Evolutionary conservation across 2,888 invertebrate genomes (phyloP), one percentile per base, ranked within the genome.

Genomic region (Mesoligia furuncula): DNA sequence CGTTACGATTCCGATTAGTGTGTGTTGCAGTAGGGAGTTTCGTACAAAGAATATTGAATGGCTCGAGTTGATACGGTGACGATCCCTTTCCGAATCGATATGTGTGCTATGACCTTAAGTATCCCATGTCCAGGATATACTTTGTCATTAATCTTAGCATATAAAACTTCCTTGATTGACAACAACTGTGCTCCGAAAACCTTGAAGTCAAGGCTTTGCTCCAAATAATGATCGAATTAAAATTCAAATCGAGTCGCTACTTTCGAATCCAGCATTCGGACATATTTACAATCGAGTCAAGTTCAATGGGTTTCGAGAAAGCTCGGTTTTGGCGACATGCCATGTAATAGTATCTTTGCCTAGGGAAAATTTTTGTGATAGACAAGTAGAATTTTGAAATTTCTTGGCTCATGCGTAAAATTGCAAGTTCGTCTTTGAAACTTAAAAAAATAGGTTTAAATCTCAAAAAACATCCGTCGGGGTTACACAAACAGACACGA

Each of bases 301-400:
- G 84, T 84, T 75, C 64, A 86, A 72, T 86, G 42, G 27, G 68
- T 65, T 27, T 73, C 24, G 79, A 62, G 74, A 84, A 85, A 84
- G 84, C 65, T 59, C 3, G 3, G 0, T 45, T 45, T 71, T 83
- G 83, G 73, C 77, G 13, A 39, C 27, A 17, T 2, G 69, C 66
- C 85, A 73, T n/a, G 15, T 17, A 1, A 17, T 31, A 20, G 5
- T 48, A n/a, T 66, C 15, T 24, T 66, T 42, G 69, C 17, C 36
- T 36, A 27, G 13, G 5, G 62, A 62, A 59, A 51, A 42, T 17
- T 9, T 17, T 76, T 27, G 2, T 45, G 9, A 8, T 31, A 1
- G 57, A 24, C 27, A 75, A 36, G 20, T 27, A n/a, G 11, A 5
- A 13, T 64, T 20, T 42, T 54, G 11, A 45, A 24, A 45, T 24